These are phyloP conservation scores for Pyrochroa serraticornis DNA, from an alignment of 2,888 invertebrate species.

Conservation along the genomic window DNA sequence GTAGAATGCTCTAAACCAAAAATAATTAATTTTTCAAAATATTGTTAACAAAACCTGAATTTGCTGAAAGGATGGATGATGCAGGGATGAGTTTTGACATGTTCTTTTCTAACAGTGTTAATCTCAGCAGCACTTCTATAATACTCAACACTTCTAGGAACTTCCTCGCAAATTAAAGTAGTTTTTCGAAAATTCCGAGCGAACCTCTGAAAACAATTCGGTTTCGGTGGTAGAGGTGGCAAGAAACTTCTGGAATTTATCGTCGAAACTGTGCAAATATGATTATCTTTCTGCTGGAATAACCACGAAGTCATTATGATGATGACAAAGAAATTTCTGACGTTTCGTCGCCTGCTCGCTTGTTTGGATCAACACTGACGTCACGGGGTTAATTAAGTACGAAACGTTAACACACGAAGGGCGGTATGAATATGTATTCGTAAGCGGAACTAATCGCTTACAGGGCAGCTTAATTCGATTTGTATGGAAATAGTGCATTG, in stretches of 20 bases:
- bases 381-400: no score
- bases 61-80: conserved; percentile 39
- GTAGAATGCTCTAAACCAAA: conserved; percentile 8
- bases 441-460: no score
- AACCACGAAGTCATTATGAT: no score
- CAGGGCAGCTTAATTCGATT: no score
- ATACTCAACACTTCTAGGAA: conserved; percentile 17
- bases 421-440: no score
- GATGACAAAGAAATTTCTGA: no score
- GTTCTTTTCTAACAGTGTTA: conserved; percentile 29
- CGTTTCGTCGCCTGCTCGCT: no score
- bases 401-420: no score
- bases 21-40: no score
- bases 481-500: no score
- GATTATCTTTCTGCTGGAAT: not conserved
- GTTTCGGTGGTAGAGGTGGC: not conserved
- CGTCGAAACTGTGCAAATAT: conserved; percentile 2
- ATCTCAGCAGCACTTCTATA: conserved; percentile 35
- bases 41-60: conserved; percentile 24
- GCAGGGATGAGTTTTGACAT: conserved; percentile 14
- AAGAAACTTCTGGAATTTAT: conserved; percentile 12
- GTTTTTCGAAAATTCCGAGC: conserved; percentile 2
- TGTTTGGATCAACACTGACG: no score
- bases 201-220: not conserved
- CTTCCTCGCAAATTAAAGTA: conserved; percentile 11